Percentiles rank a stretch among this genome's conserved stretches.
Conservation (phyloP, 2,888 invertebrate genomes). For the Troglohyphantes excavatus region DNA sequence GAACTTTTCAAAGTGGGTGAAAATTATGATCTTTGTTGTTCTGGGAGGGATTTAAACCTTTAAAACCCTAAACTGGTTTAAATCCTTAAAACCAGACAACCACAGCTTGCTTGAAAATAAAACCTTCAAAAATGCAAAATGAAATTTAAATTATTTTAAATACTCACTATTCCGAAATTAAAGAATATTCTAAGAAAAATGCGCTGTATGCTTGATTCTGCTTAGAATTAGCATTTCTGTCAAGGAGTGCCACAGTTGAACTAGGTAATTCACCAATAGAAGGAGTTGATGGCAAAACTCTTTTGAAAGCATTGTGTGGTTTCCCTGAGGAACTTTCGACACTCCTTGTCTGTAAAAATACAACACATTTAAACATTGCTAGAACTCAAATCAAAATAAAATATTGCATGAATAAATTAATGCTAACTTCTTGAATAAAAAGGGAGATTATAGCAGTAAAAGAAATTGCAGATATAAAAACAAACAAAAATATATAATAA, state of each 20-base stretch:
- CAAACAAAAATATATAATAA: too few species aligned
- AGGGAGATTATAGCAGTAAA: too few species aligned
- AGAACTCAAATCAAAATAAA: not conserved
- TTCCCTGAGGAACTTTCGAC: slow-evolving; percentile 31
- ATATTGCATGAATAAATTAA: not conserved
- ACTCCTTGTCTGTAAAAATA: not conserved
- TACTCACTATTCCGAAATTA: slow-evolving; percentile 95
- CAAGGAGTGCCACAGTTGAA: slow-evolving; percentile 47
- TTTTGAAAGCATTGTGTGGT: slow-evolving; percentile 43
- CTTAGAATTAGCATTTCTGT: slow-evolving; percentile 63
- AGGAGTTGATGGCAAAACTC: slow-evolving; percentile 68
- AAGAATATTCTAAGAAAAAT: slow-evolving; percentile 92
- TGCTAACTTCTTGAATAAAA: too few species aligned
- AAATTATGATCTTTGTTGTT: too few species aligned
- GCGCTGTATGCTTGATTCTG: slow-evolving; percentile 69
- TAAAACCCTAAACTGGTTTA: too few species aligned
- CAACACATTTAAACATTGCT: not conserved
- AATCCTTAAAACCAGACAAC: too few species aligned
- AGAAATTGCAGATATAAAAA: not conserved
- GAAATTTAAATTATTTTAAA: not conserved
- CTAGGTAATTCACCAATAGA: slow-evolving; percentile 37
- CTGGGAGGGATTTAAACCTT: too few species aligned
- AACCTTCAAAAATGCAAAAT: too few species aligned
- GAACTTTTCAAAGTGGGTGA: too few species aligned
- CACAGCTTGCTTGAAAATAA: too few species aligned